These are phyloP conservation scores for Phrynocephalus forsythii DNA, from an alignment of 2,797 vertebrate genomes.

Conservation along the genomic window DNA sequence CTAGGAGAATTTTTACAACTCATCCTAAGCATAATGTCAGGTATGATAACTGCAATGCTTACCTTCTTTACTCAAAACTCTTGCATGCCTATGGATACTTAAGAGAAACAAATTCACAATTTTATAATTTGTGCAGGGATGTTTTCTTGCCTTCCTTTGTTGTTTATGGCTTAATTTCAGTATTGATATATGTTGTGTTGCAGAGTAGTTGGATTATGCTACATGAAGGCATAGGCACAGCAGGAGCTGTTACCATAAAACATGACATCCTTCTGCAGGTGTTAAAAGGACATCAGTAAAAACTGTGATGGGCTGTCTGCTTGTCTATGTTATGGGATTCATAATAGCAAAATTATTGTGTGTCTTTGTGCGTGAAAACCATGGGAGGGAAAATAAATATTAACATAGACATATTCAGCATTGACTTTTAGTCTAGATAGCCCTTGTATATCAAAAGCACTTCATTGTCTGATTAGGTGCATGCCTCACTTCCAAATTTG, in stretches of 20 bases:
- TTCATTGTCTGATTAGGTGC: no score
- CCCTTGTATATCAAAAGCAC: no score
- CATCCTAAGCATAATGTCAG: slow-evolving; percentile 11
- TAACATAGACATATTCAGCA: no score
- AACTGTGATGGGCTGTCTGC: not conserved
- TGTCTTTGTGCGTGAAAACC: not conserved
- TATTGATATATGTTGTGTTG: not conserved
- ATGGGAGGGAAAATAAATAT: not conserved
- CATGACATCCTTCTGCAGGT: not conserved
- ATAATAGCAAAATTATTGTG: not conserved
- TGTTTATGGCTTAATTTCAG: slow-evolving; percentile 12
- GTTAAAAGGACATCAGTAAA: not conserved
- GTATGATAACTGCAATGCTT: slow-evolving; percentile 4
- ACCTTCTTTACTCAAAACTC: not conserved
- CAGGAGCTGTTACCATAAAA: not conserved
- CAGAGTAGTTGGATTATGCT: not conserved
- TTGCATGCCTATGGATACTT: not conserved
- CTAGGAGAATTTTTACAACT: slow-evolving; percentile 17
- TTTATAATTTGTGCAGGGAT: slow-evolving; percentile 29
- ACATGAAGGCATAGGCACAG: not conserved
- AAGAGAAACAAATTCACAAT: slow-evolving; percentile 28
- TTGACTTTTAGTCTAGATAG: no score
- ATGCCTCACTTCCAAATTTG: no score
- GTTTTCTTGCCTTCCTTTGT: slow-evolving; percentile 18
- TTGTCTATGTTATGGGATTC: not conserved